Conservation (phyloP, 2,797 vertebrate genomes). For the Myotis planiceps region DNA sequence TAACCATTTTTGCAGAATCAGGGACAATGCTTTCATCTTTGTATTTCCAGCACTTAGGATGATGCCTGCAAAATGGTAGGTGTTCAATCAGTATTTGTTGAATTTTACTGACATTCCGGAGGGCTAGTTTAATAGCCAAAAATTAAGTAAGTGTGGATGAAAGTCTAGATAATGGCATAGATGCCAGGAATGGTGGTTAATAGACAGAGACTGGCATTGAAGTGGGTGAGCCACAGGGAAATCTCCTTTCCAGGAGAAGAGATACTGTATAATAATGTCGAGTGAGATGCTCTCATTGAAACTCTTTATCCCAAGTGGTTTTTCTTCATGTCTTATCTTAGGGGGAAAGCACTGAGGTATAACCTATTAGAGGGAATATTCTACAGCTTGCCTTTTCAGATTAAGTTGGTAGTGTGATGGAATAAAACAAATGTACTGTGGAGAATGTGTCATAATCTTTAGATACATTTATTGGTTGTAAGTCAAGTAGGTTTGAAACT, state of each 20-base stretch:
- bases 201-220: not conserved
- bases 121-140: not conserved
- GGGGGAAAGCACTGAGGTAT: not conserved
- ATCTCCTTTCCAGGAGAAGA: not conserved
- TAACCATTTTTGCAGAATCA: not conserved
- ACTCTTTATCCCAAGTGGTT: not conserved
- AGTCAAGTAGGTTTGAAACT: not conserved
- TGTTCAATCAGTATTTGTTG: not conserved
- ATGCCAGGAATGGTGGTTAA: not conserved
- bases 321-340: not conserved
- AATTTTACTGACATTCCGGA: not conserved
- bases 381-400: not conserved
- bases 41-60: not conserved
- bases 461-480: not conserved
- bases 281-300: not conserved
- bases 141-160: not conserved
- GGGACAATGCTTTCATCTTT: not conserved
- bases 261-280: not conserved
- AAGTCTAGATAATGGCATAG: not conserved
- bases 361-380: not conserved
- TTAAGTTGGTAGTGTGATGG: not conserved
- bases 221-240: not conserved
- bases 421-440: not conserved
- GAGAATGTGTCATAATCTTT: not conserved
- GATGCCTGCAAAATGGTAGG: not conserved